Conservation (phyloP, 2,888 invertebrate species). For the Exephanes ischioxanthus region DNA sequence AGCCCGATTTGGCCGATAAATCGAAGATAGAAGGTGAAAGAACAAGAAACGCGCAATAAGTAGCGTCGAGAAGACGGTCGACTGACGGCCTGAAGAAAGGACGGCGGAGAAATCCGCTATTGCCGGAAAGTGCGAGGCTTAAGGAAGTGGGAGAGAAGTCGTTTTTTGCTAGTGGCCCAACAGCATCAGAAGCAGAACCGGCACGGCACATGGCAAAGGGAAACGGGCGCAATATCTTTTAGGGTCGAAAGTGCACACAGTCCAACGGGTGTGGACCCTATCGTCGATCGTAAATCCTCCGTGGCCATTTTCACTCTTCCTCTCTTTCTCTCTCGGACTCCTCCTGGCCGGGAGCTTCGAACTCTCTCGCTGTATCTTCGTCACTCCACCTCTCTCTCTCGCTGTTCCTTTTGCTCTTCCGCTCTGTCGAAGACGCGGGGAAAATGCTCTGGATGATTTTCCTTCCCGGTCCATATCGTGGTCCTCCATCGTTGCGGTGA, state of each 20-base stretch:
- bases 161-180: conserved; percentile 50
- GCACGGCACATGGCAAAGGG: conserved; percentile 72
- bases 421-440: conserved; percentile 37
- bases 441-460: conserved; percentile 69
- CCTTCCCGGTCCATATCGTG: conserved; percentile 61
- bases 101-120: conserved; percentile 37
- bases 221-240: conserved; percentile 79
- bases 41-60: not conserved
- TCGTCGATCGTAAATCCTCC: conserved; percentile 72
- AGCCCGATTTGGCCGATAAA: not conserved
- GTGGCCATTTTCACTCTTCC: conserved; percentile 68
- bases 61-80: not conserved
- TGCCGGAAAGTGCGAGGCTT: conserved; percentile 50
- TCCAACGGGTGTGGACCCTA: conserved; percentile 69
- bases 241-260: conserved; percentile 79
- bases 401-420: conserved; percentile 43
- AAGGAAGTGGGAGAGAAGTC: conserved; percentile 36
- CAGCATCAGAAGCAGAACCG: conserved; percentile 43
- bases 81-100: conserved; percentile 17
- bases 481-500: conserved; percentile 61
- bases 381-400: conserved; percentile 47
- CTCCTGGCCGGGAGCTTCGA: conserved; percentile 43
- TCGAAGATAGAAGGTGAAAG: not conserved
- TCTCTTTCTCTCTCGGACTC: conserved; percentile 45
- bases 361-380: conserved; percentile 42